Evolutionary conservation across 2,113 vertebrate species (phyloP), one percentile per base, ranked within the genome.

Genomic region (Mus musculus): DNA sequence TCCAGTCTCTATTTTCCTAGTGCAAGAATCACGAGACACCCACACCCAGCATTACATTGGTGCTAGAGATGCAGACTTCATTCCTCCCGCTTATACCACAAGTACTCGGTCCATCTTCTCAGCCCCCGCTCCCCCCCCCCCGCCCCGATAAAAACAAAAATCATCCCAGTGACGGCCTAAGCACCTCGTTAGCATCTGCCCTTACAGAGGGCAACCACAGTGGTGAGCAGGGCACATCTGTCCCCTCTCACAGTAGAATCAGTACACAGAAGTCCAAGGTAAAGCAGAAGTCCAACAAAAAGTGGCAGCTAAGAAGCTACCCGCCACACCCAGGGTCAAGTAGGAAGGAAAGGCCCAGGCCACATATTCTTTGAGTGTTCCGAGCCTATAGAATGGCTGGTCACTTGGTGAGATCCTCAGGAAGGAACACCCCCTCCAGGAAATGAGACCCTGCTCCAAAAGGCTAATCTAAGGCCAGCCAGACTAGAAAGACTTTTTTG

Each of bases 181-280:
- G 65, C 30, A 3, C 67, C 42, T 24, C 33, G 36, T 39, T 33
- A 28, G 5, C 52, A 7, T 16, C 16, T 16, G 3, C 30, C 1
- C 0, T 0, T 0, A 9, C 16, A 0, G 14, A 13, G 5, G 33
- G 17, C 33, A 36, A 33, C 46, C 26, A n/a, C 14, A 11, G 3
- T 24, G 1, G n/a, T 17, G 3, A 14, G 26, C 24, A 33, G 33
- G 65, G n/a, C 42, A 56, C 59, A 3, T 49, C 28, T 36, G 67
- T 14, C 14, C 56, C 54, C 42, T 85, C 71, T 59, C 16, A 22
- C 0, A 5, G 61, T 0, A 75, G 52, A 46, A 69, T 17, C 3
- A 0, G 39, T 82, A 46, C 12, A 5, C 6, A 42, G 3, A 82
- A 4, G 10, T 9, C 65, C 65, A 33, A 67, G 65, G 65, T 9